Evolutionary conservation across 2,888 invertebrate species (phyloP).

Genomic region (Nysson spinosus): DNA sequence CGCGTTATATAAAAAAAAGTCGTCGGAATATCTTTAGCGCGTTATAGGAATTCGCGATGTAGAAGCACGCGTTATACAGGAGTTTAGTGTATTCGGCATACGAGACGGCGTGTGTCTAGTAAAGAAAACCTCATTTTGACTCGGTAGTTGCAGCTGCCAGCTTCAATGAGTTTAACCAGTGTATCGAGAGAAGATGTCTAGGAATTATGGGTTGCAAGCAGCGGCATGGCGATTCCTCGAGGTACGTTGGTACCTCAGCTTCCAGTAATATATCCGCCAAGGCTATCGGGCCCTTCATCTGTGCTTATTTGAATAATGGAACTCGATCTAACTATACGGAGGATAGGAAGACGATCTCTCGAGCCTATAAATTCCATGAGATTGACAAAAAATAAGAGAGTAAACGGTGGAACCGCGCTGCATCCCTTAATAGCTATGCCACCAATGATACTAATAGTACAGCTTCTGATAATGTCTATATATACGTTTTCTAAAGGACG

Average conservation of each 20-base stretch:
- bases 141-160: slow-evolving; percentile 10
- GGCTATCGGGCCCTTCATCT: slow-evolving; percentile 46
- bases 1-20: no score
- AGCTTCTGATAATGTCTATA: slow-evolving; percentile 1
- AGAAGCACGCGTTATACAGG: no score
- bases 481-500: slow-evolving; percentile 21
- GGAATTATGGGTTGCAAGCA: slow-evolving; percentile 44
- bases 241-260: background rate
- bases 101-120: no score
- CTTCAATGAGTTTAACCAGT: background rate
- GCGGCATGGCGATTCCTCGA: slow-evolving; percentile 17
- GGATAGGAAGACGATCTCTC: slow-evolving; percentile 2
- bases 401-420: no score
- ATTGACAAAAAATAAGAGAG: no score
- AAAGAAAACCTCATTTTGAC: slow-evolving; percentile 30
- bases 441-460: no score
- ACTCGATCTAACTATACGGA: slow-evolving; percentile 22
- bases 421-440: no score
- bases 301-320: slow-evolving; percentile 63
- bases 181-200: slow-evolving; percentile 23
- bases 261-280: slow-evolving; percentile 18
- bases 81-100: no score
- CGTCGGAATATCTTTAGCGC: no score
- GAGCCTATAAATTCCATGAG: slow-evolving; percentile 11
- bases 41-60: no score